phyloP scores from a whole-genome alignment of 2,888 invertebrate genomes.

The Microctonus brassicae region DNA sequence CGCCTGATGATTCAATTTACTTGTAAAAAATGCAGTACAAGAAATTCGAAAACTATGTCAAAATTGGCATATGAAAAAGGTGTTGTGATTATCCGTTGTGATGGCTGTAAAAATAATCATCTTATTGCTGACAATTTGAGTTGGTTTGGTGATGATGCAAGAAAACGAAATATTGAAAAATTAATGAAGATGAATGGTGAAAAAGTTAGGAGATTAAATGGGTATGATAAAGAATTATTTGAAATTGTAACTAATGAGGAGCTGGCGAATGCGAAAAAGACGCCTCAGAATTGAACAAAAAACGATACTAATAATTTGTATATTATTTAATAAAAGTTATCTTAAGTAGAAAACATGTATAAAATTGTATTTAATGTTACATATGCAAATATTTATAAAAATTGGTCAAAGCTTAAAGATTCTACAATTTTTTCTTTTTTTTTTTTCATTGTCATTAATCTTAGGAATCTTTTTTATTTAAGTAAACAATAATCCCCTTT shows the following conservation, averaged over 20 bases:
- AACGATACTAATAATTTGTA: slow-evolving; percentile 37
- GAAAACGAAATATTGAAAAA: slow-evolving; percentile 89
- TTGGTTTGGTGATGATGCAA: slow-evolving; percentile 88
- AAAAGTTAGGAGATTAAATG: slow-evolving; percentile 73
- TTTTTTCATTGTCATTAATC: slow-evolving; percentile 4
- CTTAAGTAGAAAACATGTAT: slow-evolving; percentile 38
- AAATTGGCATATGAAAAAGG: slow-evolving; percentile 89
- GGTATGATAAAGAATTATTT: slow-evolving; percentile 70
- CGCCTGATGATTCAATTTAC: slow-evolving; percentile 82
- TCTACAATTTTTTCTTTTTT: background rate
- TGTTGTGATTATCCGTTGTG: slow-evolving; percentile 92
- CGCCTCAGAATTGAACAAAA: slow-evolving; percentile 25
- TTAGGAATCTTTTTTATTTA: slow-evolving; percentile 11
- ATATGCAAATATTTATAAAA: slow-evolving; percentile 22
- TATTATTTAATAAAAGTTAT: slow-evolving; percentile 26
- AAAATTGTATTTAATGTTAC: slow-evolving; percentile 46
- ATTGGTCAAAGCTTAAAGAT: slow-evolving; percentile 18
- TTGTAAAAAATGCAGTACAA: slow-evolving; percentile 87
- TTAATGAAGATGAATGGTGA: slow-evolving; percentile 91
- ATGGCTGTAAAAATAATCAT: slow-evolving; percentile 89
- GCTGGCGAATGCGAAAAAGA: slow-evolving; percentile 19
- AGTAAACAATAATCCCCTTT: background rate
- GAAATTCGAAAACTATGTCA: slow-evolving; percentile 85
- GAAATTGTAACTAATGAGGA: slow-evolving; percentile 71
- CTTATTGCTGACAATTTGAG: slow-evolving; percentile 96